Evolutionary conservation across 2,797 vertebrate genomes (phyloP), one percentile per base, ranked within the genome.

Genomic region (Peromyscus aztecus): DNA sequence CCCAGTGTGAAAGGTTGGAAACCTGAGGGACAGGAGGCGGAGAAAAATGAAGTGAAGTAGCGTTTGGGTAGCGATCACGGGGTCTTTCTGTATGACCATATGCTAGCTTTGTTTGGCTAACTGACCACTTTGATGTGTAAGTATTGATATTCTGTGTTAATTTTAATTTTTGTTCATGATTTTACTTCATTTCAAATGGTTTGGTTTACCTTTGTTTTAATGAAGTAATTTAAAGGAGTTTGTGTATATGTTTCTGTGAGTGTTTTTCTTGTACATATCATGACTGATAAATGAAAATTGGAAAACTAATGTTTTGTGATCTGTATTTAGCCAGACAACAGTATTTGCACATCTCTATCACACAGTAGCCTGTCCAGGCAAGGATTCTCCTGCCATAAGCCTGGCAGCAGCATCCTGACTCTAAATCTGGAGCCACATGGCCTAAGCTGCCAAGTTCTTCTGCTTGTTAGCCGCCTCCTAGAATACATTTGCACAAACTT

Each of bases 221-320:
- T 95, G 92, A 71, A 96, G 75, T 94, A 63, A 34, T 97, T 98
- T 63, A 90, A 96, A 94, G 90, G 40, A 82, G 14, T 86, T 97
- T 31, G 63, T 90, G 69, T 89, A 75, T 83, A 23, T 90, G 81
- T 97, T 96, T 78, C 82, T 95, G 34, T 94, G 76, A 76, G 88
- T 90, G n/a, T 94, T 94, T 90, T 96, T 82, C 97, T 88, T 97
- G 49, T 92, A 52, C 17, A 49, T 96, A 97, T 92, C 86, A 94
- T 97, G 95, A 96, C 89, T 80, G 94, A 96, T 97, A 95, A 97
- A 96, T 89, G 94, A 92, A 96, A 97, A 95, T 40, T 96, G 73
- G 65, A 95, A 97, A 96, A 90, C 46, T 67, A 89, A 81, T 67
- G 59, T 96, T 96, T 96, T 96, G 94, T 95, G 94, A 96, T 59